Base-by-base conservation (phyloP, 2,888 invertebrate genomes). In the Stegana nigrithorax region DNA sequence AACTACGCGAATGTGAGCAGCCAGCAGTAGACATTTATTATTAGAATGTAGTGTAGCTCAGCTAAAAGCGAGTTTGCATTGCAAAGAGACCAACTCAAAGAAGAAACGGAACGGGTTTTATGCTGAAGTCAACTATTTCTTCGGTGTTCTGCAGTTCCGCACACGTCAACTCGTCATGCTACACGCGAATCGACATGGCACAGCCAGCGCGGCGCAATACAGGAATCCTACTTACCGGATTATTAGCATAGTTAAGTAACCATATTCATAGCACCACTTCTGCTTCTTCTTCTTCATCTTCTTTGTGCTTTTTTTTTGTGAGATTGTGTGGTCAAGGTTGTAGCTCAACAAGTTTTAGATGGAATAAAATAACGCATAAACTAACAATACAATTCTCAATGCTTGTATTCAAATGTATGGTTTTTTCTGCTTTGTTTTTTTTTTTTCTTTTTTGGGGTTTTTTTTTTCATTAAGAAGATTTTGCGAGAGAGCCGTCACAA, bases 161-260 rank as follows among this genome's bases (percentile, higher is more conserved):
- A n/a, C n/a, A n/a, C n/a, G n/a, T n/a, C n/a, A n/a, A n/a, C n/a
- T n/a, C n/a, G n/a, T n/a, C n/a, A n/a, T n/a, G n/a, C n/a, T n/a
- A n/a, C n/a, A n/a, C n/a, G n/a, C n/a, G n/a, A n/a, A n/a, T n/a
- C n/a, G n/a, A n/a, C n/a, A n/a, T n/a, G n/a, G n/a, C n/a, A n/a
- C n/a, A n/a, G n/a, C n/a, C n/a, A n/a, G n/a, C n/a, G n/a, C n/a
- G n/a, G n/a, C n/a, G n/a, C n/a, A n/a, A n/a, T n/a, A n/a, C n/a
- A n/a, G n/a, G n/a, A n/a, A n/a, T n/a, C n/a, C n/a, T n/a, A n/a
- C 75, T 75, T 73, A 73, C 69, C 75, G 68, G 65, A 66, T 71
- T 69, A 75, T 75, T 76, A 68, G 75, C 75, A 76, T 76, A 76
- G 73, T 76, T 73, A 72, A 72, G 65, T 68, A 75, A 72, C 64